phyloP scores from a whole-genome alignment of 2,113 vertebrate genomes.

The Hypanus sabinus region DNA sequence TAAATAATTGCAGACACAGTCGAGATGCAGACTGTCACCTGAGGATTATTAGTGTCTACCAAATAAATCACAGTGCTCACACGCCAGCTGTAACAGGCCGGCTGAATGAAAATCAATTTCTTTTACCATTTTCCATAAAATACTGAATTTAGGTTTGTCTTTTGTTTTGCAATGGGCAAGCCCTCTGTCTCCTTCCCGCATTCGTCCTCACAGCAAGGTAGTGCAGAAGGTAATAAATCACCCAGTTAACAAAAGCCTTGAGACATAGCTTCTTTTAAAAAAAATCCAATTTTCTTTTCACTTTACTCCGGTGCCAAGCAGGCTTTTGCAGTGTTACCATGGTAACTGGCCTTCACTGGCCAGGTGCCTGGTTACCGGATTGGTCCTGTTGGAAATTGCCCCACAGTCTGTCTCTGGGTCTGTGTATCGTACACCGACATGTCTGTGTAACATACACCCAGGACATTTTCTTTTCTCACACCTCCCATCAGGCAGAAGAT shows the following conservation, averaged over 20 bases:
- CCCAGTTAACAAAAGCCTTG: not conserved
- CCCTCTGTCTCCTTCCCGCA: not conserved
- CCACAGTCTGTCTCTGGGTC: too few species aligned
- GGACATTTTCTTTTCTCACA: too few species aligned
- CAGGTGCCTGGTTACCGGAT: not conserved
- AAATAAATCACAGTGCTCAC: conserved; percentile 62
- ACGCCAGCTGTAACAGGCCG: conserved; percentile 61
- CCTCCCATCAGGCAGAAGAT: too few species aligned
- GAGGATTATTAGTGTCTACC: conserved; percentile 59
- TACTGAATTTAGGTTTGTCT: not conserved
- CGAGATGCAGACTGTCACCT: conserved; percentile 76
- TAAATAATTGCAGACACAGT: conserved; percentile 59
- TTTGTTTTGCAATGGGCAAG: not conserved
- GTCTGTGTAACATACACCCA: too few species aligned
- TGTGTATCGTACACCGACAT: too few species aligned
- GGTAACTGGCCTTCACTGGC: not conserved
- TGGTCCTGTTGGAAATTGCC: not conserved
- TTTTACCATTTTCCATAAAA: conserved; percentile 52
- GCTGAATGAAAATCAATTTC: conserved; percentile 66
- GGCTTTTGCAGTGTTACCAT: not conserved
- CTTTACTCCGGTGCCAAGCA: not conserved
- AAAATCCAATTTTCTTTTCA: not conserved
- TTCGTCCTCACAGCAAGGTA: too few species aligned
- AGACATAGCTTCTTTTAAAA: not conserved
- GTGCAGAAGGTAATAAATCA: not conserved